Percentiles rank a stretch among this genome's conserved stretches.
These are phyloP conservation scores for Mormyrops boulengeri DNA, from an alignment of 2,797 vertebrate species.

Conservation along the genomic window DNA sequence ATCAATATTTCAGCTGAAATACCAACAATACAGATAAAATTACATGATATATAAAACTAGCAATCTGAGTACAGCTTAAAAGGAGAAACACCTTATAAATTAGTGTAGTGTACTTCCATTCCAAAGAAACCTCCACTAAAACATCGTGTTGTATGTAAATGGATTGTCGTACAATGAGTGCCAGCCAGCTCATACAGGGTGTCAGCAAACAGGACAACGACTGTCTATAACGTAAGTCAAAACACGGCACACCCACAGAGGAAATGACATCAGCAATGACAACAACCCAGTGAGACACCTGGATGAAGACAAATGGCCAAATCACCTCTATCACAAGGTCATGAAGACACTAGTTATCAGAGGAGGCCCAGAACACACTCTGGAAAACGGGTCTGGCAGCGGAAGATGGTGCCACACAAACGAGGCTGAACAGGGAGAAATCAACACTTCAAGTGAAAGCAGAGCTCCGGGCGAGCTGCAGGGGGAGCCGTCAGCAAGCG, in stretches of 20 bases:
- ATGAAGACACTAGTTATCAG: background rate
- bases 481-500: slow-evolving; percentile 79
- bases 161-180: background rate
- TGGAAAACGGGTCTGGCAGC: background rate
- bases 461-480: slow-evolving; percentile 86
- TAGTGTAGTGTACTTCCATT: background rate
- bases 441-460: slow-evolving; percentile 87
- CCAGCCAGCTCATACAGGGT: background rate
- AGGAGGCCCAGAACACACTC: background rate
- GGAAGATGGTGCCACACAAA: slow-evolving; percentile 70
- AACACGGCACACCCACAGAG: background rate
- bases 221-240: background rate
- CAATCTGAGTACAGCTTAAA: background rate
- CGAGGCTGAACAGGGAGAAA: slow-evolving; percentile 84
- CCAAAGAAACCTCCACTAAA: background rate
- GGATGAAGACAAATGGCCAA: background rate
- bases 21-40: background rate
- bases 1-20: background rate
- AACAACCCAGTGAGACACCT: background rate
- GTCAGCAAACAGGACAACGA: background rate
- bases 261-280: background rate
- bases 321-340: background rate
- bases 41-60: background rate
- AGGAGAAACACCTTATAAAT: background rate
- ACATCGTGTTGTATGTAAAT: background rate